Evolutionary conservation across 2,797 vertebrate species (phyloP), one percentile per base, ranked within the genome.

Genomic region (Thamnophis elegans): DNA sequence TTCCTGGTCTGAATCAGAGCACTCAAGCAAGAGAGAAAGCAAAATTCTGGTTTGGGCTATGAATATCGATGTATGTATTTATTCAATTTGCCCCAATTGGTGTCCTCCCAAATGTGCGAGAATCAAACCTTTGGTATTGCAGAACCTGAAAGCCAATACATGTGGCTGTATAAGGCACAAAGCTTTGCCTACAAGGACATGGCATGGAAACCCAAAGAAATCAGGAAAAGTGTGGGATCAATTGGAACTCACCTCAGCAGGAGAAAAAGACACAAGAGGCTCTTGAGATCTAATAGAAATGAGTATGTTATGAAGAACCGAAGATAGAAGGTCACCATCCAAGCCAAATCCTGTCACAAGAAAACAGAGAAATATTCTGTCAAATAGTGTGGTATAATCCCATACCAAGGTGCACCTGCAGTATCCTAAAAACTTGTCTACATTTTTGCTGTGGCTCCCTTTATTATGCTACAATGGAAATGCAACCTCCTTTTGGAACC

Each of bases 241-340:
- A 82, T 85, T 56, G 65, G 14, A 12, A 22, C 25, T 91, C 96
- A 99, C 99, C 99, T 98, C 97, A 99, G 98, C 18, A 98, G 94
- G 25, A 97, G 96, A 93, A 98, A 97, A 62, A 99, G 98, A 0
- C 95, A 96, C 82, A 99, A 56, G 6, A 98, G 95, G 91, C 98
- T 98, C 68, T 98, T 97, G 89, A 99, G 2, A 0, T 99, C 98
- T 91, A 98, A 97, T 92, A 98, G 95, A 0, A 98, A 99, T 51
- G 96, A 22, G 13, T 98, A 99, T 85, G 98, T 98, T 92, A 97
- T 96, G 95, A 97, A 97, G 96, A 98, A 98, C 47, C 99, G 98
- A 89, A 97, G 42, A 89, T 99, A 99, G 97, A 98, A 99, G 32
- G 98, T 98, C 96, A 98, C 55, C 96, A 98, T 98, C 99, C 99